phyloP scores from a whole-genome alignment of 2,113 vertebrate genomes.

The Ascaphus truei region DNA sequence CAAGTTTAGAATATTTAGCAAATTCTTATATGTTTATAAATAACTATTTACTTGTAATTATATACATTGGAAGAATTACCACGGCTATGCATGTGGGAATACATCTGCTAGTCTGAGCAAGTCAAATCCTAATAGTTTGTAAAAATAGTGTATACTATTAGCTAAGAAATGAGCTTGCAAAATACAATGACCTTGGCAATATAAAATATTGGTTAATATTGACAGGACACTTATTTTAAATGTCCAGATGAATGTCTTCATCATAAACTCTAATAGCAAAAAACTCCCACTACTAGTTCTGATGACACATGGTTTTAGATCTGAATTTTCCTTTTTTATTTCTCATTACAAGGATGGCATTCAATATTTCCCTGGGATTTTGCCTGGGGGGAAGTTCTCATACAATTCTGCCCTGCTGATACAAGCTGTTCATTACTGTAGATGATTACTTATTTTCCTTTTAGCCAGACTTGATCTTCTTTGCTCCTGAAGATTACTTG shows the following conservation, averaged over 20 bases:
- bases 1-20: slow-evolving; percentile 34
- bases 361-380: slow-evolving; percentile 46
- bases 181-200: slow-evolving; percentile 28
- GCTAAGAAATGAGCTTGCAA: slow-evolving; percentile 38
- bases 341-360: slow-evolving; percentile 43
- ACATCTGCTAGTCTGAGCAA: background rate
- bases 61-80: slow-evolving; percentile 48
- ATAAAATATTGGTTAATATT: slow-evolving; percentile 45
- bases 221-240: slow-evolving; percentile 52
- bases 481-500: too few relatives aligned
- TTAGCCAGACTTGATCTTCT: slow-evolving; percentile 97
- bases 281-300: slow-evolving; percentile 44
- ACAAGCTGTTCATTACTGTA: too few relatives aligned
- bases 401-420: slow-evolving; percentile 54
- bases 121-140: slow-evolving; percentile 6
- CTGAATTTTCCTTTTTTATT: slow-evolving; percentile 23
- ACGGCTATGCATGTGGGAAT: slow-evolving; percentile 27
- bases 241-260: slow-evolving; percentile 31
- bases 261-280: slow-evolving; percentile 49
- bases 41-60: slow-evolving; percentile 38
- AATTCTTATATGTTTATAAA: slow-evolving; percentile 23
- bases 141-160: slow-evolving; percentile 36
- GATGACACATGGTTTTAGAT: slow-evolving; percentile 50
- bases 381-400: slow-evolving; percentile 45
- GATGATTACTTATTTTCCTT: slow-evolving; percentile 92